Base-by-base conservation (phyloP, 64 coral and sea anemone species). In the Montipora efflorescens region DNA sequence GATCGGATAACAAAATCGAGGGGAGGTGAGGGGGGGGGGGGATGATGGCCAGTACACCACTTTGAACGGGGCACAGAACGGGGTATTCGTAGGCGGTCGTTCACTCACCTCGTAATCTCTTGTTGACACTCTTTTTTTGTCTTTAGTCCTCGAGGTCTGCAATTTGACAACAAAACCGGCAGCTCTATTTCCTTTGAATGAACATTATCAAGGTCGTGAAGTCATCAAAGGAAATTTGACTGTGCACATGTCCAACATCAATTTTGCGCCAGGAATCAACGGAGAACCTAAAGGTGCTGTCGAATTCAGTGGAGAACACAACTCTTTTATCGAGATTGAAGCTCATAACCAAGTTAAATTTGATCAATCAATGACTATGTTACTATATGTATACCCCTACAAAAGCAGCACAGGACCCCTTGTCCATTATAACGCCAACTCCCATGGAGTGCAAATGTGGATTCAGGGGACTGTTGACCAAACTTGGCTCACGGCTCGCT, bases 301-400 rank as follows among this genome's bases (percentile, higher is more conserved):
- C 23, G 12, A 76, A 49, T 81, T 93, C 5, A 67, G 88, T 7
- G 95, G 95, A 11, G n/a, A 76, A 28, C 57, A 81, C 55, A 45
- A 74, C 62, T 96, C 95, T 5, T 96, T 84, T 74, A 88, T 96
- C 59, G 86, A 96, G 55, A 92, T 96, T 69, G 82, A 90, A 50
- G 71, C 76, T 13, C 10, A 73, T 73, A 15, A 46, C 43, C 47
- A 80, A 36, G 13, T 71, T 52, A 21, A 46, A 9, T 87, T 96
- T 21, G 86, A 90, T 48, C 80, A 48, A 1, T 96, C 95, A 23
- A 89, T 96, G 18, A 96, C 85, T 3, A 93, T 96, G 66, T 84
- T 96, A 8, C 25, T 75, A 15, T 57, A 84, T 57, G 74, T 96
- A 8, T 89, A 77, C 44, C 94, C 94, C 14, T 58, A 67, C 11